Evolutionary conservation across 2,113 vertebrate genomes (phyloP), one percentile per base, ranked within the genome.

Genomic region (Hypocryptadius cinnamomeus): DNA sequence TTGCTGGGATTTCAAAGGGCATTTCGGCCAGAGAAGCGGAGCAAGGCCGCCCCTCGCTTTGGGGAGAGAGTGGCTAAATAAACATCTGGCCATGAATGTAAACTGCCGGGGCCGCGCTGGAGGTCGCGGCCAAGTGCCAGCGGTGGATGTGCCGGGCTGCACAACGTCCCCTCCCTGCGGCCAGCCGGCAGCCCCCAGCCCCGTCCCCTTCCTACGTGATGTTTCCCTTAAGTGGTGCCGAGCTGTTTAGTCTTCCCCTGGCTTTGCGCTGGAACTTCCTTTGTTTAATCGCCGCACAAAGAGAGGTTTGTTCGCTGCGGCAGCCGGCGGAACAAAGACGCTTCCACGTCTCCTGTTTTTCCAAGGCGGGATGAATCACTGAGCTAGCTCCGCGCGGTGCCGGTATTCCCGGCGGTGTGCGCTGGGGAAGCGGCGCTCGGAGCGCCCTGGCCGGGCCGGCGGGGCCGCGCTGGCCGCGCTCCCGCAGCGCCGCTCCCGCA

Each of bases 261-360:
- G 92, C 95, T 96, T 70, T 96, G 80, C 60, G 94, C 96, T 88
- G 93, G 71, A 47, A 97, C 96, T 98, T 97, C 97, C 97, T 97
- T 97, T 97, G 97, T 97, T 97, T 97, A 95, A 97, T 95, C 53
- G 45, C 92, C 64, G 89, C 94, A 95, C 96, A 97, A 97, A 97
- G 95, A 95, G 92, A 79, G 83, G 82, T 85, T 93, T 92, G 91
- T 97, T 95, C 50, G 79, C 69, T 64, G 94, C 88, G 33, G 89
- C 95, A 91, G 91, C 60, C 90, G 92, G 91, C 68, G 96, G 95
- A 89, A 96, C 95, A 96, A 96, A 96, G 96, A 87, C 93, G 60
- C 92, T 97, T 96, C 95, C 87, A 86, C 91, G 50, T 91, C 90
- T 93, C 86, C 87, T 89, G 89, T 89, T 96, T 96, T 91, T 76